Percentiles rank a stretch among this genome's conserved stretches.
These are phyloP conservation scores for Sebastes jordani DNA, from an alignment of 2,797 vertebrate species.

Conservation along the genomic window DNA sequence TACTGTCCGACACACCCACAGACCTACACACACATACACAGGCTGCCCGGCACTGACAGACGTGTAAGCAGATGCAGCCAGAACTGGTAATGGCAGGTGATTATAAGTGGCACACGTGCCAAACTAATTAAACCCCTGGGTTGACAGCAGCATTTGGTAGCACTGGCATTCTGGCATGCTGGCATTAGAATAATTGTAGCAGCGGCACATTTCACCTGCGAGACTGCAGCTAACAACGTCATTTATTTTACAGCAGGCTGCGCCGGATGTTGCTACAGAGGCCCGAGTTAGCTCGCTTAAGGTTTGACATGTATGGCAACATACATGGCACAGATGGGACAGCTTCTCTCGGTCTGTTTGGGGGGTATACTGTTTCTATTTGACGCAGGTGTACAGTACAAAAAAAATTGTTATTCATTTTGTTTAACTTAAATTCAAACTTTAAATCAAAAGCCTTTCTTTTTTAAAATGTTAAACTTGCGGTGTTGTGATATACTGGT, in stretches of 20 bases:
- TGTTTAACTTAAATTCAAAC: neutral
- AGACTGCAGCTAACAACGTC: conserved; percentile 81
- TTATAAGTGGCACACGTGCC: conserved; percentile 94
- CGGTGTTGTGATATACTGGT: too few species aligned
- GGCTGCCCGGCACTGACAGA: conserved; percentile 88
- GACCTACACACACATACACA: conserved; percentile 58
- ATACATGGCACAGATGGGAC: conserved; percentile 43
- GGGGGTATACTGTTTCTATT: conserved; percentile 4
- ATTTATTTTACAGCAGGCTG: conserved; percentile 83
- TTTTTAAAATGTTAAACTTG: neutral
- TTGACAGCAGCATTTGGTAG: conserved; percentile 97
- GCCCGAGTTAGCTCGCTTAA: conserved; percentile 48
- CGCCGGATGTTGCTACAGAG: conserved; percentile 64
- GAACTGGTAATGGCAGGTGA: conserved; percentile 97
- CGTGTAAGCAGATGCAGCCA: conserved; percentile 93
- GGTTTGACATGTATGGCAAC: conserved; percentile 41
- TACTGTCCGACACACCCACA: conserved; percentile 51
- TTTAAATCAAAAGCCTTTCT: neutral
- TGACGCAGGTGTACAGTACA: neutral
- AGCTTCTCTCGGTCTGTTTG: conserved; percentile 10
- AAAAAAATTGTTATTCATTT: neutral
- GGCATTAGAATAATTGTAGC: conserved; percentile 88
- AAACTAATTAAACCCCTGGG: conserved; percentile 94
- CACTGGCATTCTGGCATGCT: conserved; percentile 88
- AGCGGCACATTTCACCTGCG: conserved; percentile 81